phyloP scores from a whole-genome alignment of 2,797 vertebrate species.

The Pipistrellus pipistrellus region DNA sequence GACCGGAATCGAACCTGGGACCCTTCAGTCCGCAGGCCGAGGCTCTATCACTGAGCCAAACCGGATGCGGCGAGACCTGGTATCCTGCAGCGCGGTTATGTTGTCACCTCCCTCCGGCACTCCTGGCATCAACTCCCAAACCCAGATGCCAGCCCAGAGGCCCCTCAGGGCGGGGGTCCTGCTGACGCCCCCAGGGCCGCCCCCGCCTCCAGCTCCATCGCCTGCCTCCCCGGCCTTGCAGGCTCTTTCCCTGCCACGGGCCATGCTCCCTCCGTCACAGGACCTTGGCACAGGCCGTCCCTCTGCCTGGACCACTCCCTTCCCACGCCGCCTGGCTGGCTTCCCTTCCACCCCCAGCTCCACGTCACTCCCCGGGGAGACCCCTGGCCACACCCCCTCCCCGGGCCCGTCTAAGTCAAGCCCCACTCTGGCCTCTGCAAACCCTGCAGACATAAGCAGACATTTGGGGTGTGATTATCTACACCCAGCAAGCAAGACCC shows the following conservation, averaged over 20 bases:
- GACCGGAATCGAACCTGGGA: no score
- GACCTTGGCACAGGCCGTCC: neutral
- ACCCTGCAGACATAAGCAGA: neutral
- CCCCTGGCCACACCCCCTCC: neutral
- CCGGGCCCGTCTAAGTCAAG: neutral
- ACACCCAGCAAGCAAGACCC: neutral
- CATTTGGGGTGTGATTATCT: neutral
- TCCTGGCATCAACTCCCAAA: neutral
- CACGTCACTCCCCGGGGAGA: neutral
- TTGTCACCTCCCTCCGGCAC: accelerated
- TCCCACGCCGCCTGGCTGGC: neutral
- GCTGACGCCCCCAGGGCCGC: no score
- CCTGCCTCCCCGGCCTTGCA: neutral
- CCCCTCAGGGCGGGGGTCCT: neutral
- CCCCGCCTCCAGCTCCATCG: neutral
- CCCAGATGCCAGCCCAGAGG: accelerated
- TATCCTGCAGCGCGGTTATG: accelerated
- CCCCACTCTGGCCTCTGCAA: neutral
- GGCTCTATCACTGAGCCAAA: no score
- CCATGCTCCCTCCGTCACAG: neutral
- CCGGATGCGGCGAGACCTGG: neutral
- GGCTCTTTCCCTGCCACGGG: neutral
- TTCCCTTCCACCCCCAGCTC: neutral
- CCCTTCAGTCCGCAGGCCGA: no score
- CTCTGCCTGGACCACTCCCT: neutral